Evolutionary conservation across 2,888 invertebrate species (phyloP), one percentile per base, ranked within the genome.

Genomic region (Mesorhabditis sp.): DNA sequence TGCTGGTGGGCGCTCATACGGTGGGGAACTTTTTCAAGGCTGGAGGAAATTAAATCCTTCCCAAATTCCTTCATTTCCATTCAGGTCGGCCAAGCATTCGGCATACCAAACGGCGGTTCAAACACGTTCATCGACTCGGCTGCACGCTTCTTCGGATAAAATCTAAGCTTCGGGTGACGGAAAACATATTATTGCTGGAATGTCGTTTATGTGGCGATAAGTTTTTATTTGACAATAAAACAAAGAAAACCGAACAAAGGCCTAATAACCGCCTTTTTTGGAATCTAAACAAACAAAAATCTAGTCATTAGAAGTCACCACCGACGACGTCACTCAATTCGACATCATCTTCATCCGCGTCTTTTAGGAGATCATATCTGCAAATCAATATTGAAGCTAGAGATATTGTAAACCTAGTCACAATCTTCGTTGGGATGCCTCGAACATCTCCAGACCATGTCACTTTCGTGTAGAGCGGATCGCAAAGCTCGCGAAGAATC

Each of bases 381-480:
- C 7, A 7, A 13, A 62, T 62, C n/a, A 28, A 28, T 28, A 28
- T 28, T 28, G 28, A 28, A 28, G 28, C 28, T 28, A 28, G 28
- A 28, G 28, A 13, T 28, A 62, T 28, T 62, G 41, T 69, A 61
- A 70, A 83, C 64, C 83, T 73, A 5, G 76, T 70, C 62, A 83
- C 73, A 43, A 82, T 78, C 6, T 78, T 71, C 5, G 82, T 81
- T 7, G 80, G 72, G 41, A 80, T 76, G 50, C 80, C 80, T 45
- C 77, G 74, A 65, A 79, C 65, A 67, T 83, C 82, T 42, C 83
- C 83, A 15, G 82, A 76, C 43, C 76, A 74, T n/a, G 76, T 81
- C 15, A 83, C 71, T 68, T 77, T 70, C 15, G 72, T 70, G 68
- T 75, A 77, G 5, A 76, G 67, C 3, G 76, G 73, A 7, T 76